Base-by-base conservation (phyloP, 1,140 invertebrate genomes). In the Diorhabda carinulata region DNA sequence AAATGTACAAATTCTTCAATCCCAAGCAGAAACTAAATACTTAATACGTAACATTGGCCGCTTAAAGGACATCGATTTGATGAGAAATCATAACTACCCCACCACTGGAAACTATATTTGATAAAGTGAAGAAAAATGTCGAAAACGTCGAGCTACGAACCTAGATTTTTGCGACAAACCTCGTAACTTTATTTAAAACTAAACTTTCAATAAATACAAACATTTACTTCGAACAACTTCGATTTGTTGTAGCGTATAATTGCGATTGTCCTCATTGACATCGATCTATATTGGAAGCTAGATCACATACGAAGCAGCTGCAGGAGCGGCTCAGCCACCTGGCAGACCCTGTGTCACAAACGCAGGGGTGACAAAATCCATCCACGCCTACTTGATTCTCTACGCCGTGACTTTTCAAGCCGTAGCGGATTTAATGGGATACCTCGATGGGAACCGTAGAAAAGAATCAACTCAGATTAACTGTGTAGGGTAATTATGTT, bases 361-460 rank as follows among this genome's bases (percentile, higher is more conserved):
- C 69, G 73, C 68, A 75, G 73, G 79, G 79, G 79, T 78, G 78
- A 80, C 78, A 79, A 79, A 80, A 77, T 74, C 73, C 72, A 10
- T 77, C 77, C 79, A 80, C 79, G 79, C 79, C 79, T 76, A 79
- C 79, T 80, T 80, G 76, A 80, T 80, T 79, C 77, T 79, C 79
- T 74, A 75, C 76, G 77, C 76, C 79, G 79, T 80, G 79, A 80
- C 79, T 79, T 80, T 80, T 79, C 78, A 80, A 80, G 78, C 76
- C 78, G 78, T 72, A 72, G 76, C 76, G 77, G 78, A 79, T 80
- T 80, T 80, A 80, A 67, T 68, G 44, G 58, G 64, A 66, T 67
- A 52, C 47, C 47, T 52, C n/a, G 6, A 8, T 52, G n/a, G 47
- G 47, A 52, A 52, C 47, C 6, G n/a, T 4, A 52, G 47, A 52